These are phyloP conservation scores for Urosaurus nigricauda DNA, from an alignment of 2,797 vertebrate species.

Conservation along the genomic window DNA sequence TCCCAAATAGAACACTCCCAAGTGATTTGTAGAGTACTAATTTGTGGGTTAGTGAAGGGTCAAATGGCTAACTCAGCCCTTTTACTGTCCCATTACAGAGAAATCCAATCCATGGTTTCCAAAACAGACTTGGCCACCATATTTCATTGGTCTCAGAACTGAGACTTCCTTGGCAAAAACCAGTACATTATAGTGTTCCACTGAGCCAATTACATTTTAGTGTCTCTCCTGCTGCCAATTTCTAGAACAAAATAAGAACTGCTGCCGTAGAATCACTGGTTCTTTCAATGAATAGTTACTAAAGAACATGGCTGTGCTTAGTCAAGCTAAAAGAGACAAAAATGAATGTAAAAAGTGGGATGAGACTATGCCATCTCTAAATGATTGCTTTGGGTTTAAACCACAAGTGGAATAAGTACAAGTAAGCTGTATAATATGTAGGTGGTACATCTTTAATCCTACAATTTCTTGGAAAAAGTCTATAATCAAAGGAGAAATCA, in stretches of 20 bases:
- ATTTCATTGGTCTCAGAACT: constrained; percentile 58
- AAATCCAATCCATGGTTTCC: constrained; percentile 69
- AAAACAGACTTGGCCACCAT: constrained; percentile 50
- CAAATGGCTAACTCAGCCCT: constrained; percentile 51
- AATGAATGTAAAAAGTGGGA: constrained; percentile 26
- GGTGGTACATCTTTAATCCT: constrained; percentile 31
- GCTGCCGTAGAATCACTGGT: constrained; percentile 62
- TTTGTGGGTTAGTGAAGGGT: constrained; percentile 60
- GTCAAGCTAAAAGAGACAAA: constrained; percentile 30
- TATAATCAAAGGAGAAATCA: constrained; percentile 28
- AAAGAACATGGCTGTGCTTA: constrained; percentile 48
- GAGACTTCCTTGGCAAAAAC: constrained; percentile 56
- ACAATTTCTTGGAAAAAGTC: constrained; percentile 30
- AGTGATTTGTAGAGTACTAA: constrained; percentile 69
- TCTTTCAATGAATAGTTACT: constrained; percentile 56
- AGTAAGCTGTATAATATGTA: constrained; percentile 30
- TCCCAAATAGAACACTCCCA: constrained; percentile 69
- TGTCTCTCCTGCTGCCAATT: constrained; percentile 4
- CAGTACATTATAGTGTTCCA: constrained; percentile 31
- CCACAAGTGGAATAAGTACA: not conserved
- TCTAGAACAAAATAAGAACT: constrained; percentile 53
- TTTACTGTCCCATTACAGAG: constrained; percentile 64
- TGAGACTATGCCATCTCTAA: constrained; percentile 28
- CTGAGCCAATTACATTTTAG: constrained; percentile 57
- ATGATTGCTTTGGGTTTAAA: constrained; percentile 46